These are phyloP conservation scores for Donacobius atricapilla DNA, from an alignment of 2,113 vertebrate species.

Conservation along the genomic window DNA sequence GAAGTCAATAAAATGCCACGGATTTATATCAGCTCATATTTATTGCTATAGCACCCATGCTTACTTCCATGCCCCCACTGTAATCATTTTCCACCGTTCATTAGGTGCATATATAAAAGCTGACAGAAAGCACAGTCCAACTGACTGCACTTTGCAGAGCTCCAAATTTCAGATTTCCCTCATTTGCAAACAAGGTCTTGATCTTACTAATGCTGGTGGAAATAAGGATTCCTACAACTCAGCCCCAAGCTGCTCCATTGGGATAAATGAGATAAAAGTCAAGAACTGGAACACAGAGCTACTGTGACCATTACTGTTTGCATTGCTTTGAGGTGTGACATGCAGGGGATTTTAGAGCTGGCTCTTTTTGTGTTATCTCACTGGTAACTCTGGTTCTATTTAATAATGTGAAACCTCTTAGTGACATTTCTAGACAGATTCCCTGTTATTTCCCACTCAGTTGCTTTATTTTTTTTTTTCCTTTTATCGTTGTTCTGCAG, in stretches of 20 bases:
- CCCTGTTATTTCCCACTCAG: not conserved
- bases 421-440: not conserved
- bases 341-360: not conserved
- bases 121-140: not conserved
- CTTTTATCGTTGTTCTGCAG: not conserved
- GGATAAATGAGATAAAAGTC: not conserved
- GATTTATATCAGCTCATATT: conserved; percentile 30
- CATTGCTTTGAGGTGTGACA: not conserved
- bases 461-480: not conserved
- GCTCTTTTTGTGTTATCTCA: not conserved
- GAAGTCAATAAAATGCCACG: conserved; percentile 16
- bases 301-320: not conserved
- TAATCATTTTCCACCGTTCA: not conserved
- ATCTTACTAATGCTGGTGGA: not conserved
- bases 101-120: not conserved
- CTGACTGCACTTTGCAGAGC: not conserved
- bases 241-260: not conserved
- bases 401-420: not conserved
- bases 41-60: conserved; percentile 14
- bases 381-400: not conserved
- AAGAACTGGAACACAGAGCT: not conserved
- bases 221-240: not conserved
- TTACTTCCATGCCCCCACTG: not conserved
- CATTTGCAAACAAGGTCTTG: not conserved
- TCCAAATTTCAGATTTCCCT: not conserved